Conservation (phyloP, 37 sponge, comb jelly and placozoan genomes). For the Amphimedon queenslandica region DNA sequence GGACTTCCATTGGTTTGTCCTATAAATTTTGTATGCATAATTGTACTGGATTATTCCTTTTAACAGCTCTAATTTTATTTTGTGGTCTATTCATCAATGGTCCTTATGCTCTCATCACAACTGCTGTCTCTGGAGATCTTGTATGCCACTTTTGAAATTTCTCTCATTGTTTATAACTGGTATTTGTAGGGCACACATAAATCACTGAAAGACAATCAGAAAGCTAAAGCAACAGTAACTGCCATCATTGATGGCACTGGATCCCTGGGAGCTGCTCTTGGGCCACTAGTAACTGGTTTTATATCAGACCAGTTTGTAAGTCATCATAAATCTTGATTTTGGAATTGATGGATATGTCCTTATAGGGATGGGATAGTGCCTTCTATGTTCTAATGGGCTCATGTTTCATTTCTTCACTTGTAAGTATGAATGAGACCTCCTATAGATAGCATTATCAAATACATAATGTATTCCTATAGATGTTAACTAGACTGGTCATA, state of each 20-base stretch:
- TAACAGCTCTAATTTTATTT: slow-evolving; percentile 29
- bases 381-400: too few relatives aligned
- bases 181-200: slow-evolving; percentile 18
- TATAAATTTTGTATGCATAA: too few relatives aligned
- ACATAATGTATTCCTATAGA: neutral
- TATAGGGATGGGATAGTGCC: slow-evolving; percentile 58
- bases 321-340: neutral
- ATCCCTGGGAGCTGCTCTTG: too few relatives aligned
- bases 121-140: too few relatives aligned
- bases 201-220: slow-evolving; percentile 41
- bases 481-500: neutral
- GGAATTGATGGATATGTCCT: neutral
- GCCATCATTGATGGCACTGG: slow-evolving; percentile 62
- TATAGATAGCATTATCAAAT: neutral
- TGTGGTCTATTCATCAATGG: slow-evolving; percentile 57
- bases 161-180: slow-evolving; percentile 48
- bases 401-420: slow-evolving; percentile 69
- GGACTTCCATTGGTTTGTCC: too few relatives aligned
- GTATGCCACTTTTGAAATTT: too few relatives aligned
- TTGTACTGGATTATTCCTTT: neutral
- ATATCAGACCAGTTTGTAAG: slow-evolving; percentile 14
- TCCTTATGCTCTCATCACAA: too few relatives aligned
- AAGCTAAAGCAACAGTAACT: slow-evolving; percentile 67
- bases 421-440: slow-evolving; percentile 46
- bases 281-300: slow-evolving; percentile 21